Evolutionary conservation across 92 coral and sea anemone species (phyloP).

Genomic region (Actinernus sp.): DNA sequence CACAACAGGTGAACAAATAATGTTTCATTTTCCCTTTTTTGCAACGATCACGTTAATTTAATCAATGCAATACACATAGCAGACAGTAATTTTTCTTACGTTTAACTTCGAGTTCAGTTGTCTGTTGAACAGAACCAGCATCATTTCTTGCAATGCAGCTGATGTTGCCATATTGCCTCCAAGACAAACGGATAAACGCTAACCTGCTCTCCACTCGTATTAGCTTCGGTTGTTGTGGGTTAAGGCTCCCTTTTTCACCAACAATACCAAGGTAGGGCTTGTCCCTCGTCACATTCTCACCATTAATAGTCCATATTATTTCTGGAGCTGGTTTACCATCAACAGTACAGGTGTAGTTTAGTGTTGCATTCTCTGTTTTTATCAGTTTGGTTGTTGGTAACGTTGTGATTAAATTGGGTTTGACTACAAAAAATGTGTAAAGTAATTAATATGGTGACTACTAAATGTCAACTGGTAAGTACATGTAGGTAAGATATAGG

Average conservation of each 20-base stretch:
- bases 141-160: constrained; percentile 53
- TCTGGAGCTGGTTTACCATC: constrained; percentile 75
- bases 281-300: constrained; percentile 53
- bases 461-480: not conserved
- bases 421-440: not conserved
- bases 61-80: no score
- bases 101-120: constrained; percentile 55
- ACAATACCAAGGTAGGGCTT: constrained; percentile 34
- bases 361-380: constrained; percentile 59
- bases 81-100: constrained; percentile 69
- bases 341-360: constrained; percentile 69
- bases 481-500: not conserved
- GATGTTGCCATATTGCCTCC: constrained; percentile 54
- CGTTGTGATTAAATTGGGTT: constrained; percentile 9
- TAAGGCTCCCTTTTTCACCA: not conserved
- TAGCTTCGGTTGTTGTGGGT: constrained; percentile 5
- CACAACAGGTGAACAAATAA: no score
- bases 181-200: constrained; percentile 12
- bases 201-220: constrained; percentile 24
- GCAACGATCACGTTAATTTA: no score
- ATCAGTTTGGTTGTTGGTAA: constrained; percentile 29
- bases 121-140: constrained; percentile 47
- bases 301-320: constrained; percentile 66
- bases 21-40: no score
- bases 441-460: not conserved